Evolutionary conservation across 2,797 vertebrate species (phyloP).

Genomic region (Chelonia mydas): DNA sequence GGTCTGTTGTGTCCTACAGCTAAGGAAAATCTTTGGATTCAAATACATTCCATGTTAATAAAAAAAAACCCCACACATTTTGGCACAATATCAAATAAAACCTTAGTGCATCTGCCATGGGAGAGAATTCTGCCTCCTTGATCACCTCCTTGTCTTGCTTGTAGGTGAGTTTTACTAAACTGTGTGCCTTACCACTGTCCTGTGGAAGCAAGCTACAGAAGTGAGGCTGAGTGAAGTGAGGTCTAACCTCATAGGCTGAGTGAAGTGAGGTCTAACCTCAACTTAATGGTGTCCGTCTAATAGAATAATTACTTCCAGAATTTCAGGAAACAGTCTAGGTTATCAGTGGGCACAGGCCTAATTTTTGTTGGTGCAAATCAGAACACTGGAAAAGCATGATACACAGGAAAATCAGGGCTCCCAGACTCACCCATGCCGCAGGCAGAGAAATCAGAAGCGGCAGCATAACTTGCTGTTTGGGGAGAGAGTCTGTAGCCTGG

Average conservation of each 20-base stretch:
- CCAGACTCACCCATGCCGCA: not conserved
- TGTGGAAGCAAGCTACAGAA: not conserved
- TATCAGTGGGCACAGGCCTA: not conserved
- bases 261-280: not conserved
- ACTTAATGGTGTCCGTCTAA: not conserved
- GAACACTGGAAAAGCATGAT: not conserved
- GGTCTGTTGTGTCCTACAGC: not conserved
- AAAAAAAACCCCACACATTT: not conserved
- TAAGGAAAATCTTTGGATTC: not conserved
- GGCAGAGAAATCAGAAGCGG: not conserved
- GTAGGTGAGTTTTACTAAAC: not conserved
- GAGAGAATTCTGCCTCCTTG: not conserved
- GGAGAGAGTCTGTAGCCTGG: not conserved
- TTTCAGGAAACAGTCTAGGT: not conserved
- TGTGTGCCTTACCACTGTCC: not conserved
- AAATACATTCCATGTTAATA: not conserved
- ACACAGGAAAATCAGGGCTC: not conserved
- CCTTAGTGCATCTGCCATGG: rapidly evolving
- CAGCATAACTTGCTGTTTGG: not conserved
- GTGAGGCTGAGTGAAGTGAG: not conserved
- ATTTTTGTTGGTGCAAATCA: not conserved
- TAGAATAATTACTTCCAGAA: not conserved
- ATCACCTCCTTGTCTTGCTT: not conserved
- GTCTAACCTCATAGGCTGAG: not conserved
- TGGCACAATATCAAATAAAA: not conserved